Percentiles rank a stretch among this genome's conserved stretches.
These are phyloP conservation scores for Ichneumoninae sp. DNA, from an alignment of 2,888 invertebrate species.

Conservation along the genomic window DNA sequence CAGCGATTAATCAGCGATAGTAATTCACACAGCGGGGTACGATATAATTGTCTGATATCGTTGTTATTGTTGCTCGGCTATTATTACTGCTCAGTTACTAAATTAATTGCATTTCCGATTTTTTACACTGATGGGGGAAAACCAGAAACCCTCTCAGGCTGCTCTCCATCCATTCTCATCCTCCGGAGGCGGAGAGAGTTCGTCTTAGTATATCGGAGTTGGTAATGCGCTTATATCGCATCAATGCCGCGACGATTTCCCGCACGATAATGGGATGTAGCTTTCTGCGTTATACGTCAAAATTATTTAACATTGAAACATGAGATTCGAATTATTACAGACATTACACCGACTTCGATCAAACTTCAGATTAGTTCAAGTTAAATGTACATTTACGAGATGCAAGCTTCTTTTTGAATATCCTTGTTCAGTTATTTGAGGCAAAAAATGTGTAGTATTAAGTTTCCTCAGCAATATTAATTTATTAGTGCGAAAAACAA, in stretches of 20 bases:
- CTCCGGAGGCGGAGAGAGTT: not conserved
- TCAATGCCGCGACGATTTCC: not conserved
- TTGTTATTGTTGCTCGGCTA: conserved; percentile 18
- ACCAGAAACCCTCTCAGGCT: not conserved
- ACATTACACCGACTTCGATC: not conserved
- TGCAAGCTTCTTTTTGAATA: not conserved
- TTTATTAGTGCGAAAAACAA: not conserved
- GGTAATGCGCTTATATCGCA: conserved; percentile 23
- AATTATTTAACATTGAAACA: conserved; percentile 2
- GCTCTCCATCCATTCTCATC: not conserved
- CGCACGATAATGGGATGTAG: not conserved
- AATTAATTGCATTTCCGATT: not conserved
- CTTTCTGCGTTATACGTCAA: not conserved
- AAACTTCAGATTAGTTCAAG: not conserved
- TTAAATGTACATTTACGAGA: not conserved
- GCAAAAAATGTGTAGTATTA: not conserved
- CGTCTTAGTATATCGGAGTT: conserved; percentile 21
- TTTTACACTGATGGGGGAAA: not conserved
- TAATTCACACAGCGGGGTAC: conserved; percentile 36
- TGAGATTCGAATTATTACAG: not conserved
- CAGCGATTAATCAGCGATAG: conserved; percentile 58
- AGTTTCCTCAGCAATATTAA: not conserved
- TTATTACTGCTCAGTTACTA: not conserved
- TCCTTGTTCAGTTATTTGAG: not conserved
- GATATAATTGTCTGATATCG: not conserved